Evolutionary conservation across 2,113 vertebrate species (phyloP).

Genomic region (Dromiciops gliroides): DNA sequence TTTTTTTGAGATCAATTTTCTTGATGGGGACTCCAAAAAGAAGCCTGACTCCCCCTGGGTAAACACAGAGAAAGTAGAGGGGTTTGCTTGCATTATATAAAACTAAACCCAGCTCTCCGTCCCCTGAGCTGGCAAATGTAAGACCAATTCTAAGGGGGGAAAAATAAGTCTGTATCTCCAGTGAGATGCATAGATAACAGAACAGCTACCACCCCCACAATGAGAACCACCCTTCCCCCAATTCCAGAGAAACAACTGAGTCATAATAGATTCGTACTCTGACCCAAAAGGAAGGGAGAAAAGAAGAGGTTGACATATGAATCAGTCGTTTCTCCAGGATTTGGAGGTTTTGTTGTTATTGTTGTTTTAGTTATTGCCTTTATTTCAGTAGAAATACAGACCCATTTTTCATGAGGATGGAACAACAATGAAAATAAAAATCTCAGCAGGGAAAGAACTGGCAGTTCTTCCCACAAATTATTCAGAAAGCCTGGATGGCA

Average conservation of each 20-base stretch:
- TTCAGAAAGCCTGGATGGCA: slow-evolving; percentile 17
- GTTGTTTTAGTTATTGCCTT: background rate
- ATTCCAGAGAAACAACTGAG: background rate
- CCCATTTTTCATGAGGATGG: background rate
- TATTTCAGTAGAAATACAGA: background rate
- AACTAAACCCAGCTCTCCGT: background rate
- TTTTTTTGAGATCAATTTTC: slow-evolving; percentile 56
- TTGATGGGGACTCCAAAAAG: slow-evolving; percentile 43
- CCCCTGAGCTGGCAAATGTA: background rate
- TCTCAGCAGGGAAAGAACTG: slow-evolving; percentile 56
- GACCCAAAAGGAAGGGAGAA: background rate
- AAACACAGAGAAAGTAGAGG: background rate
- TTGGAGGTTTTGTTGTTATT: background rate
- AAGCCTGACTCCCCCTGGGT: slow-evolving; percentile 22
- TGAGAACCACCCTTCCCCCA: background rate
- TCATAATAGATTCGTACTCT: background rate
- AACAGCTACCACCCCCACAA: background rate
- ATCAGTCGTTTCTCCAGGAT: background rate
- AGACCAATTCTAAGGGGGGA: background rate
- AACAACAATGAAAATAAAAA: slow-evolving; percentile 28
- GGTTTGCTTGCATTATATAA: background rate
- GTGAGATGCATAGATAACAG: background rate
- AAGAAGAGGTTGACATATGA: background rate
- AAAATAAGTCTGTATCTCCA: background rate
- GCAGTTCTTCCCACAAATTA: slow-evolving; percentile 52